phyloP scores from a whole-genome alignment of 2,113 vertebrate species.

The Struthidea cinerea region DNA sequence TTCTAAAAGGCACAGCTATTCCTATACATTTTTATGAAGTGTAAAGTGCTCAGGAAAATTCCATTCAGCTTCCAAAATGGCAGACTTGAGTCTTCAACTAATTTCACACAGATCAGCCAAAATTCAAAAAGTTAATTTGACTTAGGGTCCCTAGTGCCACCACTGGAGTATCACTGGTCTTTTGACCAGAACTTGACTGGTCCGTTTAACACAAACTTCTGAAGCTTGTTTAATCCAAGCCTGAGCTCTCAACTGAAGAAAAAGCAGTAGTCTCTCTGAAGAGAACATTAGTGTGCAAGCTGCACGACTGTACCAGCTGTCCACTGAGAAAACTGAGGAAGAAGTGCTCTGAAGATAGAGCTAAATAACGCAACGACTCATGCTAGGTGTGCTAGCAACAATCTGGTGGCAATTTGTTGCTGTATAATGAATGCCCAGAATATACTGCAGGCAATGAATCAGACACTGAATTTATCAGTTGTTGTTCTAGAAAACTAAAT shows the following conservation, averaged over 20 bases:
- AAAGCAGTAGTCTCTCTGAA: background rate
- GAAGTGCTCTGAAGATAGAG: slow-evolving; percentile 21
- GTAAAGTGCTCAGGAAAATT: background rate
- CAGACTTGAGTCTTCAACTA: background rate
- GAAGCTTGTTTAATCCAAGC: background rate
- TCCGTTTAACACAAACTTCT: background rate
- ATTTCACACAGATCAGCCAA: background rate
- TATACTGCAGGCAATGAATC: slow-evolving; percentile 19
- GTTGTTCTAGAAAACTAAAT: background rate
- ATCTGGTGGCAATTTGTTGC: slow-evolving; percentile 37
- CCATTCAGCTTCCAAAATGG: background rate
- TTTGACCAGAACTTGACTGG: background rate
- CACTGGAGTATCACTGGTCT: background rate
- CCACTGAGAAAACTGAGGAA: background rate
- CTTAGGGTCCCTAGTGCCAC: background rate
- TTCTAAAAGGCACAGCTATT: background rate
- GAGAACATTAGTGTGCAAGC: background rate
- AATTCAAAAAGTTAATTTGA: background rate
- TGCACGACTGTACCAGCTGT: background rate
- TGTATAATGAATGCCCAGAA: slow-evolving; percentile 39
- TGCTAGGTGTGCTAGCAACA: slow-evolving; percentile 40
- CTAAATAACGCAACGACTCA: background rate
- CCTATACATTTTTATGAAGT: background rate
- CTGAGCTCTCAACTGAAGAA: background rate
- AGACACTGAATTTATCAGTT: slow-evolving; percentile 2